Conservation (phyloP, 2,113 vertebrate genomes). For the Scalopus aquaticus region DNA sequence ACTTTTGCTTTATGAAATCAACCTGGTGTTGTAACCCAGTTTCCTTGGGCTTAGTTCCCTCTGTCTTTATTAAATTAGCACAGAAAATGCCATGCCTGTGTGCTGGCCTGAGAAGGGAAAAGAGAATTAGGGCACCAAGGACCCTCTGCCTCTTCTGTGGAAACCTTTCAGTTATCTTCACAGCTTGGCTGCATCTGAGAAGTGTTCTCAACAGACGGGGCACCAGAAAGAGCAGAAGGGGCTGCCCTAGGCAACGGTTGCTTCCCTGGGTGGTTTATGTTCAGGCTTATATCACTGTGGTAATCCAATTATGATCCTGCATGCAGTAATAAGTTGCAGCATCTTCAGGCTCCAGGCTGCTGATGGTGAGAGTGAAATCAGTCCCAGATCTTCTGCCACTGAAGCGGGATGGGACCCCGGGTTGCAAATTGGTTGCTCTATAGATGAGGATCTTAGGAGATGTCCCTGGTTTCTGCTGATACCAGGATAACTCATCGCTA, state of each 20-base stretch:
- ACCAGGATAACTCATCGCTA: accelerated
- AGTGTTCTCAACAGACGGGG: too few relatives aligned
- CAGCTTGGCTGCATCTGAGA: too few relatives aligned
- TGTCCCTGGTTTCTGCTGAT: conserved; percentile 6
- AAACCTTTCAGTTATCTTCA: too few relatives aligned
- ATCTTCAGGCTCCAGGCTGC: not conserved
- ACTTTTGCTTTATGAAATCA: too few relatives aligned
- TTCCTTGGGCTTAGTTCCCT: too few relatives aligned
- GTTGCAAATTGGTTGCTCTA: accelerated
- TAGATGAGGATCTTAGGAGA: not conserved
- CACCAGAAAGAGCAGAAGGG: too few relatives aligned
- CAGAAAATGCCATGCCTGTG: too few relatives aligned
- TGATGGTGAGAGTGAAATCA: not conserved
- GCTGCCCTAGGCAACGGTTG: not conserved
- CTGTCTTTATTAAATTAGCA: too few relatives aligned
- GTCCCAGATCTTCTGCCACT: conserved; percentile 2
- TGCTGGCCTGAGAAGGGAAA: too few relatives aligned
- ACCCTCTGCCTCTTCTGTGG: too few relatives aligned
- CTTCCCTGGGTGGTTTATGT: not conserved
- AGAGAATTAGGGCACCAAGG: too few relatives aligned
- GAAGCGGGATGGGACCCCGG: not conserved
- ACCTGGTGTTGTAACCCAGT: too few relatives aligned
- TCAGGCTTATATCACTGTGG: not conserved
- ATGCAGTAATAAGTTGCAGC: not conserved
- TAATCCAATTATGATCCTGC: accelerated